Conservation (phyloP, 2,113 vertebrate species). For the Acinonyx jubatus region DNA sequence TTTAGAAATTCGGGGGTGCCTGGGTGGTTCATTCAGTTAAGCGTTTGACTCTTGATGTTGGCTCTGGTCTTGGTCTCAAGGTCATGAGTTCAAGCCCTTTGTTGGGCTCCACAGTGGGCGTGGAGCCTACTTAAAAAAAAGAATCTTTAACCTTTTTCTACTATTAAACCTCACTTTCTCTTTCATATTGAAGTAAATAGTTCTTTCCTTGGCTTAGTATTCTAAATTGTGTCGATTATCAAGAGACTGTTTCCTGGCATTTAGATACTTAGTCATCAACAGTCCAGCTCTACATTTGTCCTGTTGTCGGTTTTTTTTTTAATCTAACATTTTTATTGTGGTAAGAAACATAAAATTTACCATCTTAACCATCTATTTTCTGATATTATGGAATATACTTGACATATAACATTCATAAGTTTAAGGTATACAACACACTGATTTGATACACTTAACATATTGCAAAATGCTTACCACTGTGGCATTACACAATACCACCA, state of each 20-base stretch:
- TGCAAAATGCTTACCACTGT: not conserved
- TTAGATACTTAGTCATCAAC: not conserved
- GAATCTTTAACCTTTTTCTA: not conserved
- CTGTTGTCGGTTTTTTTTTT: not conserved
- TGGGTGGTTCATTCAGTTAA: too few relatives aligned
- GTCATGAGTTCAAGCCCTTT: too few relatives aligned
- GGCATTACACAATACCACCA: not conserved
- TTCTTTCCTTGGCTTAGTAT: not conserved
- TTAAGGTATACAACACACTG: not conserved
- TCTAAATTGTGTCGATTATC: not conserved
- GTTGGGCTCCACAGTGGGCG: too few relatives aligned
- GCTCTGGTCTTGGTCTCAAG: too few relatives aligned
- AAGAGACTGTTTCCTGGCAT: not conserved
- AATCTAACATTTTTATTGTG: not conserved
- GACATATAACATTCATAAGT: not conserved
- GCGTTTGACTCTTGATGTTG: too few relatives aligned
- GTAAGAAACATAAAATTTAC: not conserved
- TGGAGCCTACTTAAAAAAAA: not conserved
- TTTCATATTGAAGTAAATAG: constrained; percentile 40
- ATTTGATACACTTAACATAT: not conserved
- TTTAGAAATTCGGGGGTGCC: not conserved
- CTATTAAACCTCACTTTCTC: not conserved
- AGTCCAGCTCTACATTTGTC: not conserved
- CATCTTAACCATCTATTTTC: not conserved
- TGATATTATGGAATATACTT: not conserved